A percentile compares a stretch with the other conserved stretches of the same genome.
Conservation (phyloP, 2,888 invertebrate genomes). For the Mechanitis mazaeus region DNA sequence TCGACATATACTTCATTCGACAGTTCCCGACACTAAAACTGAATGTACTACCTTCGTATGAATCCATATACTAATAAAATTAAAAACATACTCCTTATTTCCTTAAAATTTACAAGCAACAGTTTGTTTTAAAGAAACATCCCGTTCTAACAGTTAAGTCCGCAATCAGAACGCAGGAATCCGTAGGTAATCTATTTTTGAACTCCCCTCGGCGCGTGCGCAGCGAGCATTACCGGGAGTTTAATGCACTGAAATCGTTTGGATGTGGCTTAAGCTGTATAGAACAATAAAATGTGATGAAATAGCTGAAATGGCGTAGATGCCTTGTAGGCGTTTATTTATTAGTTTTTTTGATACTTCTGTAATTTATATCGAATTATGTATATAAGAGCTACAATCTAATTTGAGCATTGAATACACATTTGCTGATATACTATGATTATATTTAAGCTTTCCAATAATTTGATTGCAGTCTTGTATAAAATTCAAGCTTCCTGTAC, state of each 20-base stretch:
- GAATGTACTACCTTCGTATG: neutral
- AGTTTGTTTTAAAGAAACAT: conserved; percentile 28
- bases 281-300: conserved; percentile 26
- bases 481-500: neutral
- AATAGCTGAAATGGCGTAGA: conserved; percentile 19
- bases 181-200: conserved; percentile 60
- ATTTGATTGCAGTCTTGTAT: too few species aligned
- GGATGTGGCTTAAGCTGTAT: conserved; percentile 25
- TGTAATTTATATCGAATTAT: too few species aligned
- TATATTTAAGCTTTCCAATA: too few species aligned
- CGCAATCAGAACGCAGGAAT: conserved; percentile 46
- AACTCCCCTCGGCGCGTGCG: conserved; percentile 61
- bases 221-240: conserved; percentile 40
- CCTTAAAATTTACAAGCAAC: conserved; percentile 7
- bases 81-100: neutral
- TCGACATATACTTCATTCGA: neutral
- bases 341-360: too few species aligned
- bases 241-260: conserved; percentile 54
- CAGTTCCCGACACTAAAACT: too few species aligned
- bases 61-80: neutral
- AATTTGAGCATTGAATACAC: too few species aligned
- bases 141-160: conserved; percentile 28
- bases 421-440: too few species aligned
- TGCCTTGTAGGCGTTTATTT: neutral
- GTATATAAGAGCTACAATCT: too few species aligned